A percentile compares a stretch with the other conserved stretches of the same genome.
Evolutionary conservation across 2,888 invertebrate species (phyloP).

Genomic region (Rhagophthalmus giganteus): DNA sequence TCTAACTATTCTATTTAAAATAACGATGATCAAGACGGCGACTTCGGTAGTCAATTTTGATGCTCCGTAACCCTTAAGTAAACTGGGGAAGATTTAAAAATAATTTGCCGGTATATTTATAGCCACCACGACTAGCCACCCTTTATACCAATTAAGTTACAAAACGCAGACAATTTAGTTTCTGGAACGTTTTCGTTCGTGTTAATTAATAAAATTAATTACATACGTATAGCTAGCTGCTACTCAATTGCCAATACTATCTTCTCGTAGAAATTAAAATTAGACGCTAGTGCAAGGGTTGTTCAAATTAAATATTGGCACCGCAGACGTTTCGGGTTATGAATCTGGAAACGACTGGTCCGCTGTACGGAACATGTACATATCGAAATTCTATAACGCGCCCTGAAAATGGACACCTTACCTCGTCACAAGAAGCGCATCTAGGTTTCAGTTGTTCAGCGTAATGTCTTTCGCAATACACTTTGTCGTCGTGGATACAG

Average conservation of each 20-base stretch:
- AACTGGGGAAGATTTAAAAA: constrained; percentile 12
- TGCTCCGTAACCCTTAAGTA: constrained; percentile 23
- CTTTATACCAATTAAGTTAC: too few relatives aligned
- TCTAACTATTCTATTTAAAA: constrained; percentile 1
- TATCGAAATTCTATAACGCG: too few relatives aligned
- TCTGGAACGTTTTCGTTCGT: too few relatives aligned
- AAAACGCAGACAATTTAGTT: too few relatives aligned
- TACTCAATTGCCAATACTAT: constrained; percentile 12
- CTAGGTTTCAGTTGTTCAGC: constrained; percentile 94
- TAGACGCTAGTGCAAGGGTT: constrained; percentile 12
- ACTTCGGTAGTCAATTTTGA: constrained; percentile 21
- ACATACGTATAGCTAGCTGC: too few relatives aligned
- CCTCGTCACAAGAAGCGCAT: constrained; percentile 98
- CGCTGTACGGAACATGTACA: too few relatives aligned
- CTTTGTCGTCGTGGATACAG: constrained; percentile 84
- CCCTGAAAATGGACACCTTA: too few relatives aligned
- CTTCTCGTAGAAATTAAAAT: constrained; percentile 16
- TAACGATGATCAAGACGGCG: constrained; percentile 3
- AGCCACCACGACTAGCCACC: too few relatives aligned
- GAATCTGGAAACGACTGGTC: constrained; percentile 4
- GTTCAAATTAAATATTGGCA: constrained; percentile 7
- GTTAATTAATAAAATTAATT: too few relatives aligned
- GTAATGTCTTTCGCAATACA: constrained; percentile 95
- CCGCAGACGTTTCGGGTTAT: constrained; percentile 8
- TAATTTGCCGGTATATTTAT: too few relatives aligned